Base-by-base conservation (phyloP, 2,888 invertebrate genomes). In the Caenorhabditis sp. region DNA sequence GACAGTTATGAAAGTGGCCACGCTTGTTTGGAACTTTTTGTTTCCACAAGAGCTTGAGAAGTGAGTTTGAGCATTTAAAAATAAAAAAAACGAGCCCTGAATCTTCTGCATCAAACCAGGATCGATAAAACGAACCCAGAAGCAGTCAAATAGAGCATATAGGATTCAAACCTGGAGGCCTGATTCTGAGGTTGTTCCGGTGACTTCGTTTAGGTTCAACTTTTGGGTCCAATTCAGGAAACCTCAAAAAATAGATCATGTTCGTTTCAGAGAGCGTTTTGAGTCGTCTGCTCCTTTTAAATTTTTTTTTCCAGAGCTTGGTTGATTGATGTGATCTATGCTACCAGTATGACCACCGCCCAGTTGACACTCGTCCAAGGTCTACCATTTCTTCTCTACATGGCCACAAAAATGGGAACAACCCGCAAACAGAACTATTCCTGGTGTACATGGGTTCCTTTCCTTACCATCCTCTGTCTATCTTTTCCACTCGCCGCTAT, bases 391-490 rank as follows among this genome's bases (percentile, higher is more conserved):
- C 50, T 68, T 43, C 61, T 77, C 57, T 74, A 57, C 43, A 77
- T 77, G 77, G 73, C 77, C 1, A 67, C 74, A 53, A 58, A 59
- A 50, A 63, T 74, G 61, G 74, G 73, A 7, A 68, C 70, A 17
- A 63, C 67, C 1, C 27, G 77, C 31, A 73, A 66, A 26, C 77
- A 77, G 43, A 66, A 66, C 56, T 77, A 77, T 21, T 65, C 66
- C 2, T 57, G 36, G 50, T 70, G 70, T 59, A 77, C 77, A 8
- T 77, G 77, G 76, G 59, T 71, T 20, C 76, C 76, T 14, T 76
- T 62, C 58, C 43, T 76, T 12, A 53, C 72, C 0, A 67, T 65
- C 50, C 53, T 71, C n/a, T 12, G 69, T 27, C 8, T 68, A 17
- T 63, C 76, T 1, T 64, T 76, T 58, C 66, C 71, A n/a, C 52